A percentile compares a stretch with the other conserved stretches of the same genome.
Conservation (phyloP, 2,113 vertebrate species). For the Tor tambroides region DNA sequence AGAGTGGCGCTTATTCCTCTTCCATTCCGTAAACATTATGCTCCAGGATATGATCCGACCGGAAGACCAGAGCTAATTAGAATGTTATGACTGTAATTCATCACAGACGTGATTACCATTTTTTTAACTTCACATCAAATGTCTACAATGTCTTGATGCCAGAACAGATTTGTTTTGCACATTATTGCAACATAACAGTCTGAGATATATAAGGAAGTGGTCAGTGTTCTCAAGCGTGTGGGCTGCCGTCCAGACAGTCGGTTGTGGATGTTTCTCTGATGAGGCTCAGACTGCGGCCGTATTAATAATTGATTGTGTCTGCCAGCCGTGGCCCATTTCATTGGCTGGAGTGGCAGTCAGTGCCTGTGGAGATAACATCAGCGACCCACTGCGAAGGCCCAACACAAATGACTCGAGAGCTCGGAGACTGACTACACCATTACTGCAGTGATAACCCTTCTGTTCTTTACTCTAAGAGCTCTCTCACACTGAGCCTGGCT, state of each 20-base stretch:
- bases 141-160: not conserved
- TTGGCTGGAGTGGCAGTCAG: conserved; percentile 4
- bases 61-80: conserved; percentile 15
- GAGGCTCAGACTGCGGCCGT: conserved; percentile 1
- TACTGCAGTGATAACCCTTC: not conserved
- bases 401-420: conserved; percentile 12
- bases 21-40: conserved; percentile 10
- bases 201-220: not conserved
- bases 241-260: not conserved
- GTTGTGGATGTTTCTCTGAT: conserved; percentile 25
- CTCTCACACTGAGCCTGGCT: not conserved
- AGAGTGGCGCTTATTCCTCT: conserved; percentile 4
- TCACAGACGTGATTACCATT: not conserved
- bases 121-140: not conserved
- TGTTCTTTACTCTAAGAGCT: not conserved
- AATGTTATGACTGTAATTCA: conserved; percentile 22
- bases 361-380: conserved; percentile 19
- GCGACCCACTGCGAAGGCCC: not conserved
- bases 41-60: not conserved
- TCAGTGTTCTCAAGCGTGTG: not conserved
- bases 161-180: not conserved
- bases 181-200: not conserved
- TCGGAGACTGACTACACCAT: not conserved
- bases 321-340: not conserved
- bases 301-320: conserved; percentile 50